Base-by-base conservation (phyloP, 2,113 vertebrate genomes). In the Hyperoodon ampullatus region DNA sequence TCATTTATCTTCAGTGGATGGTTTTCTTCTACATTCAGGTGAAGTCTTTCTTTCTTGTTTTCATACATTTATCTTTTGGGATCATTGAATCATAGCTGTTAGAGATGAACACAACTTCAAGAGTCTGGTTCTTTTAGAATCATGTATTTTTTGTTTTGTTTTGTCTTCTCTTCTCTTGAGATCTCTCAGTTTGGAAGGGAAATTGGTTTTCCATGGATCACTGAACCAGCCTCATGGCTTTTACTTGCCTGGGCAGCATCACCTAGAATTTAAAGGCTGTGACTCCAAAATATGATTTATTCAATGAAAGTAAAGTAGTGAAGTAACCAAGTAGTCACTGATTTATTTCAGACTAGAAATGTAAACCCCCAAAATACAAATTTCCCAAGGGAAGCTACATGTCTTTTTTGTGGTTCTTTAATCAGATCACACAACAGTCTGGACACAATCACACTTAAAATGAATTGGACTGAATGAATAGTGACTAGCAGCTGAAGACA, bases 181-280 rank as follows among this genome's bases (percentile, higher is more conserved):
- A 39, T 8, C 30, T 90, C 65, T 95, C 39, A 8, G 1, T 97
- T 93, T 96, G 42, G 6, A 95, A 89, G 26, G 53, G 58, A 95
- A 95, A 97, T 90, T 68, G 60, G 28, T 90, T 96, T 95, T 95
- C 35, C 55, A 65, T 88, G 88, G 85, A 90, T 97, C 75, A 66
- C 30, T 91, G 60, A 96, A 63, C 26, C 23, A 82, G 39, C 15
- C 26, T 7, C n/a, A 33, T 86, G 24, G 24, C 16, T 95, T 91
- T 95, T 68, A 93, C n/a, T 92, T 86, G 83, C 44, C 28, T 28
- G 16, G 10, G n/a, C 8, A 58, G 44, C 13, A 72, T 89, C 39
- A 77, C 53, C 60, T 93, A 80, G 84, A 95, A 91, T 72, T 93
- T 74, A 82, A 80, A 19, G 4, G 4, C 71, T 72, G 4, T 90